These are phyloP conservation scores for Pelodiscus sinensis DNA, from an alignment of 2,113 vertebrate genomes.

Conservation along the genomic window DNA sequence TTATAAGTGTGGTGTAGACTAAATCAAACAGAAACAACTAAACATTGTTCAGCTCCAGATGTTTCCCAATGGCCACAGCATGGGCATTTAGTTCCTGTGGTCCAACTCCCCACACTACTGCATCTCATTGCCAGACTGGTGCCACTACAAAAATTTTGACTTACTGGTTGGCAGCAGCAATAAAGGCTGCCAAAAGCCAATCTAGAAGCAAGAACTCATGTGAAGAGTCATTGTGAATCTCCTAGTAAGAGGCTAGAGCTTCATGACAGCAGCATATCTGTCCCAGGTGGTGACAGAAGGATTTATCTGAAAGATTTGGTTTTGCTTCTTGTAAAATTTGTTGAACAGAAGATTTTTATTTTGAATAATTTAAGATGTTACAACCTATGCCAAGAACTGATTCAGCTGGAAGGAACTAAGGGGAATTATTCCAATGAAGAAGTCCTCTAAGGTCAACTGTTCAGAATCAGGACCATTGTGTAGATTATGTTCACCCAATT, in stretches of 20 bases:
- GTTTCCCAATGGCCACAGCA: background rate
- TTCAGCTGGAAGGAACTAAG: background rate
- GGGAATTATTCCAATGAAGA: background rate
- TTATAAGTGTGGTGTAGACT: too few species aligned
- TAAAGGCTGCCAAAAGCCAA: slow-evolving; percentile 31
- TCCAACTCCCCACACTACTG: background rate
- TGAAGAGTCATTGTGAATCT: background rate
- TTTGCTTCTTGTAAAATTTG: background rate
- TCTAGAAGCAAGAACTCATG: slow-evolving; percentile 3
- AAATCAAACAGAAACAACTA: background rate
- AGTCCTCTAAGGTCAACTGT: background rate
- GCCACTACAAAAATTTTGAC: background rate
- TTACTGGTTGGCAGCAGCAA: background rate
- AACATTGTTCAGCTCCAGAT: background rate
- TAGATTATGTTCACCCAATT: background rate
- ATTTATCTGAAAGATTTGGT: slow-evolving; percentile 22
- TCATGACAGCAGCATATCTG: background rate
- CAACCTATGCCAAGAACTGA: background rate
- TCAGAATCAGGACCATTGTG: background rate
- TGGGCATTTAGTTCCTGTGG: slow-evolving; percentile 17
- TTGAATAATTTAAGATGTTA: background rate
- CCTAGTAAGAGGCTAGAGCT: background rate
- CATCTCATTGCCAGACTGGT: slow-evolving; percentile 18
- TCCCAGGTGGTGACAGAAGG: background rate
- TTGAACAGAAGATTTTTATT: background rate